Conservation (phyloP, 2,797 vertebrate species). For the Danio aesculapii region DNA sequence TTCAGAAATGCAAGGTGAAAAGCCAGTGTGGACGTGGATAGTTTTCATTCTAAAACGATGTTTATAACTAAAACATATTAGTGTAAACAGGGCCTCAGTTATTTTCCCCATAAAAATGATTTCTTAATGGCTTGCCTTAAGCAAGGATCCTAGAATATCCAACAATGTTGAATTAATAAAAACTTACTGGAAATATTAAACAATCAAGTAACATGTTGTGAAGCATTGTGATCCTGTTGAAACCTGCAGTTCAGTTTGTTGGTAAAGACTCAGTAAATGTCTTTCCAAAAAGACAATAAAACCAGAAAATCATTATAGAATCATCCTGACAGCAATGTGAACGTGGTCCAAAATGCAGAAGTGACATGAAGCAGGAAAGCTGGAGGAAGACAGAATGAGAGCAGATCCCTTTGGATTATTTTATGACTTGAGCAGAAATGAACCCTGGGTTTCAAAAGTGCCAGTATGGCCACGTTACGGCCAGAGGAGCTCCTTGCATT, state of each 20-base stretch:
- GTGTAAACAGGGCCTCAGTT: too few species aligned
- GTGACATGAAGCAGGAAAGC: slow-evolving; percentile 16
- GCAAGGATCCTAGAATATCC: too few species aligned
- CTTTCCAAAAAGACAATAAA: too few species aligned
- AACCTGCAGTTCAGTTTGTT: neutral
- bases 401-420: slow-evolving; percentile 13
- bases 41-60: too few species aligned
- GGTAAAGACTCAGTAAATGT: neutral
- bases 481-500: slow-evolving; percentile 21
- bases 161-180: too few species aligned
- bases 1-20: too few species aligned
- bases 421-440: slow-evolving; percentile 50
- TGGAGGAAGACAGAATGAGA: slow-evolving; percentile 19
- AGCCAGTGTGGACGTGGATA: too few species aligned
- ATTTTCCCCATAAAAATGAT: too few species aligned
- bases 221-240: neutral
- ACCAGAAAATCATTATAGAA: neutral
- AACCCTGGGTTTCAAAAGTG: slow-evolving; percentile 34
- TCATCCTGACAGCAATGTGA: neutral
- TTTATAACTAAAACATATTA: too few species aligned
- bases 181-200: neutral
- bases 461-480: slow-evolving; percentile 26
- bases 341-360: neutral
- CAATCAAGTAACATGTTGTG: neutral
- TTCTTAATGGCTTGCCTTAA: too few species aligned